These are phyloP conservation scores for Polyploca ridens DNA, from an alignment of 2,888 invertebrate species.

Conservation along the genomic window DNA sequence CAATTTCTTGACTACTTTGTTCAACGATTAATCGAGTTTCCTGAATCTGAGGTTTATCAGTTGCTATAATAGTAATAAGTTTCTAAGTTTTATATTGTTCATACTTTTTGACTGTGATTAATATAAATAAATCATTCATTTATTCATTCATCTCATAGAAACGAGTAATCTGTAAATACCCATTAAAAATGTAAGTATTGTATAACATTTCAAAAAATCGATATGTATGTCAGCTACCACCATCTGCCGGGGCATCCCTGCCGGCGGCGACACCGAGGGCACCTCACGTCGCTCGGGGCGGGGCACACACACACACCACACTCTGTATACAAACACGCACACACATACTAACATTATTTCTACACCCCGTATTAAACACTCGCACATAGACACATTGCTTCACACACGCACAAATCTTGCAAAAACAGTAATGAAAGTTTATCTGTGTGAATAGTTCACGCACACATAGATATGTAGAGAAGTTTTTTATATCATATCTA, in stretches of 20 bases:
- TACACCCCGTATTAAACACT: slow-evolving; percentile 21
- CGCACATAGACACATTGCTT: neutral
- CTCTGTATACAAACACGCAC: slow-evolving; percentile 34
- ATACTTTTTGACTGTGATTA: no score
- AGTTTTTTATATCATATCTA: neutral
- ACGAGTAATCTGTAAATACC: no score
- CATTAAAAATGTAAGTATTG: no score
- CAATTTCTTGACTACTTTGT: no score
- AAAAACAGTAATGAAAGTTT: slow-evolving; percentile 18
- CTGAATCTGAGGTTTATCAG: no score
- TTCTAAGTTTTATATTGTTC: no score
- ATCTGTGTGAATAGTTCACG: neutral
- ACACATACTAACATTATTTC: slow-evolving; percentile 18
- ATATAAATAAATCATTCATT: no score
- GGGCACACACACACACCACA: slow-evolving; percentile 53
- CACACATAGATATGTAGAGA: neutral
- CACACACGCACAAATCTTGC: slow-evolving; percentile 8
- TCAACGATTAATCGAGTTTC: no score
- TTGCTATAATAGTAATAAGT: no score
- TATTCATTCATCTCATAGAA: no score
- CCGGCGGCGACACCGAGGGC: slow-evolving; percentile 68
- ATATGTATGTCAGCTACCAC: slow-evolving; percentile 44
- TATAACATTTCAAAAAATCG: neutral
- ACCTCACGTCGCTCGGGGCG: slow-evolving; percentile 71
- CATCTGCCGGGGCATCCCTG: slow-evolving; percentile 34